Conservation (phyloP, 2,113 vertebrate species). For the Toxotes chatareus region DNA sequence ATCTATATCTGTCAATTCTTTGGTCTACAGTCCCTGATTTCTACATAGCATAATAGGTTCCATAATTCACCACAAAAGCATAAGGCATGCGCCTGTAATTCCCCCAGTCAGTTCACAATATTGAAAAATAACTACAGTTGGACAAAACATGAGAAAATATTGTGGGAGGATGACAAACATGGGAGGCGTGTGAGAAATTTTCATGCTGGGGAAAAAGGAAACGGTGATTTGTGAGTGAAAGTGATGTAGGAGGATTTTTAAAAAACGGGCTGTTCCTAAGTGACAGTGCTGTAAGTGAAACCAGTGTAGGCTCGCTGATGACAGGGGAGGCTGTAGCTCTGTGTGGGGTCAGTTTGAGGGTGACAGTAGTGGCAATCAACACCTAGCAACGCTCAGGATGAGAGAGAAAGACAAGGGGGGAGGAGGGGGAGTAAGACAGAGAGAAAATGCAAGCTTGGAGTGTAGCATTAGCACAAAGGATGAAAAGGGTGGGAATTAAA, state of each 20-base stretch:
- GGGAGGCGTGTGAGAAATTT: constrained; percentile 26
- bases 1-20: neutral
- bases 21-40: constrained; percentile 1
- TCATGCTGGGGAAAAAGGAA: constrained; percentile 24
- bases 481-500: constrained; percentile 13
- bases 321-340: constrained; percentile 37
- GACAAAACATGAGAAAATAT: constrained; percentile 42
- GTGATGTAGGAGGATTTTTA: constrained; percentile 37
- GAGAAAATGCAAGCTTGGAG: constrained; percentile 10
- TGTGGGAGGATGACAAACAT: constrained; percentile 54
- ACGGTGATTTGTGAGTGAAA: constrained; percentile 22
- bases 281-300: constrained; percentile 42
- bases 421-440: neutral
- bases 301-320: constrained; percentile 9
- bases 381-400: constrained; percentile 37
- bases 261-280: neutral
- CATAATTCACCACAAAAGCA: constrained; percentile 25
- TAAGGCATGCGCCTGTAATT: constrained; percentile 4
- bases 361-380: constrained; percentile 38
- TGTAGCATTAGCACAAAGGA: neutral
- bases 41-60: neutral
- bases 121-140: constrained; percentile 48
- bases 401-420: neutral
- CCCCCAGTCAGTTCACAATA: constrained; percentile 26
- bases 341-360: constrained; percentile 34